Base-by-base conservation (phyloP, 2,113 vertebrate species). In the Hyaena hyaena region DNA sequence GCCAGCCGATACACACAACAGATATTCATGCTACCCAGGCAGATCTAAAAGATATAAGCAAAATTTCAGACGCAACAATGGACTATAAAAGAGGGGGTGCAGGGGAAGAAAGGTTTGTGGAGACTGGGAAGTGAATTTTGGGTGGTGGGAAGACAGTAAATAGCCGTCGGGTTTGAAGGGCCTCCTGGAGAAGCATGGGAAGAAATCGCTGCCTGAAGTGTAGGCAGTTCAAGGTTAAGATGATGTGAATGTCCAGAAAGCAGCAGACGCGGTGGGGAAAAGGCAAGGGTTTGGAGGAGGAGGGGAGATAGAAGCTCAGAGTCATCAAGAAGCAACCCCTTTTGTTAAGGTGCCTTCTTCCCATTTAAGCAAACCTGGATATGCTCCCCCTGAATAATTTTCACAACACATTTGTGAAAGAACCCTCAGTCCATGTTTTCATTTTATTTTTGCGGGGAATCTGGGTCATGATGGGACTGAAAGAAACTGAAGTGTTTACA, bases 221-320 rank as follows among this genome's bases (percentile, higher is more conserved):
- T 92, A 81, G 65, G 14, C 48, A 77, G 87, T 77, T 97, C 97
- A 98, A 97, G 96, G 97, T 95, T 95, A 97, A 87, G 89, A 86
- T 45, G 87, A 71, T 93, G 39, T 35, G 91, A 82, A 23, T 66
- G 84, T 88, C 82, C 85, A 66, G 69, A 88, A 80, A 81, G 69
- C 79, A 35, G 24, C n/a, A 28, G 21, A 91, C 26, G 35, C n/a
- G 9, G 15, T 71, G 43, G 31, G 58, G 24, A 17, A 35, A 53
- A 68, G 35, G 16, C 45, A 48, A 50, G 11, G 63, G 24, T 63
- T 84, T 63, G 55, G 8, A 33, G 35, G 31, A 7, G 50, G n/a
- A 24, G 10, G 45, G 28, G 7, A 43, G 26, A 71, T 48, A 53
- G 0, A 2, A 87, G 79, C 88, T 33, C 28, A 84, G 61, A 43